Conservation (phyloP, 2,797 vertebrate species). For the Chaunax sp. region DNA sequence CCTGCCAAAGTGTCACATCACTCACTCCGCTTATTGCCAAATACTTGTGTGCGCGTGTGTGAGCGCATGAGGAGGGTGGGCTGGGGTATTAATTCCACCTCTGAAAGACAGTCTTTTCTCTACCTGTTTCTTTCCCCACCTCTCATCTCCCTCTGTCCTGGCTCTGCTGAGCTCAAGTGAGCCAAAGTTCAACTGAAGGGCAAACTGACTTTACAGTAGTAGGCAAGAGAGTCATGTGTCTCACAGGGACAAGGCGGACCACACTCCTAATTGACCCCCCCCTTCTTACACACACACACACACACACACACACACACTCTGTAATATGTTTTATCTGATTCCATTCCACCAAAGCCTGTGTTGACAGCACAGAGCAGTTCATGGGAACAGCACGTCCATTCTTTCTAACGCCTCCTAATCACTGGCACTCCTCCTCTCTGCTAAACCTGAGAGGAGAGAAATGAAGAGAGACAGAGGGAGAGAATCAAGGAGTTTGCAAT, state of each 20-base stretch:
- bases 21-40: constrained; percentile 67
- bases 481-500: constrained; percentile 61
- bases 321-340: constrained; percentile 92
- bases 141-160: constrained; percentile 58
- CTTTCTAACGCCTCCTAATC: constrained; percentile 89
- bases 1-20: constrained; percentile 71
- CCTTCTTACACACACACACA: constrained; percentile 12
- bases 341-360: constrained; percentile 94
- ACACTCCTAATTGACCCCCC: constrained; percentile 70
- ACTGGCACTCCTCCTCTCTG: constrained; percentile 72
- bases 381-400: constrained; percentile 93
- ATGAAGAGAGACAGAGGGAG: constrained; percentile 61
- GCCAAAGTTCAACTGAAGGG: constrained; percentile 98
- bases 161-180: constrained; percentile 80
- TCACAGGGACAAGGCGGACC: constrained; percentile 81
- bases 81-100: constrained; percentile 65
- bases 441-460: constrained; percentile 70
- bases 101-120: constrained; percentile 63
- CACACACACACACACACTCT: constrained; percentile 54
- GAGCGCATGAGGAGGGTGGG: constrained; percentile 9
- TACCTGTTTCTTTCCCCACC: constrained; percentile 56
- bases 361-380: constrained; percentile 97
- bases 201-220: constrained; percentile 87
- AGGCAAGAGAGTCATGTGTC: constrained; percentile 89
- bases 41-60: constrained; percentile 52